These are phyloP conservation scores for Anguilla anguilla DNA, from an alignment of 2,797 vertebrate species.

Conservation along the genomic window DNA sequence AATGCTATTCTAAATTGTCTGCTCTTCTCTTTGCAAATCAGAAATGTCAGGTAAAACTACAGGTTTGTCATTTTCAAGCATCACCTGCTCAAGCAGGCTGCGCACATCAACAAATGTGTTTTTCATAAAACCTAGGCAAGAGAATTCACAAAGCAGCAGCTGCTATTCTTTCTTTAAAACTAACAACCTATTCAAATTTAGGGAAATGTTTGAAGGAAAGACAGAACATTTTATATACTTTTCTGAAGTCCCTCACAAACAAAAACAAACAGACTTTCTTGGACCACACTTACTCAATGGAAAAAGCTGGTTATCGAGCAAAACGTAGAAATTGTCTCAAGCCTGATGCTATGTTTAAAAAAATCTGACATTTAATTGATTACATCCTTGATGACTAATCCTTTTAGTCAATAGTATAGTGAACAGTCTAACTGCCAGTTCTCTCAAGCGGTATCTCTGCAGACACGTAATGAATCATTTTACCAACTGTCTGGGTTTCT, in stretches of 20 bases:
- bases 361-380: neutral
- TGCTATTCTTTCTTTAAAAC: neutral
- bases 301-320: neutral
- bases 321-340: neutral
- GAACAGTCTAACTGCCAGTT: neutral
- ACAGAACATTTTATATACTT: neutral
- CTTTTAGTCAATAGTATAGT: slow-evolving; percentile 2
- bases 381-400: neutral
- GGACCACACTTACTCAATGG: neutral
- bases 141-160: neutral
- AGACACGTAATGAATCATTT: neutral
- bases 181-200: neutral
- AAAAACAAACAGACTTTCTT: neutral
- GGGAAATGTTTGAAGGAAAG: neutral
- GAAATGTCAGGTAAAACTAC: neutral
- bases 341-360: neutral
- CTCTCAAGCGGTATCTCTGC: neutral
- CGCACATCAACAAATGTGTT: neutral
- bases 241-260: neutral
- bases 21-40: neutral
- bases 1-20: neutral
- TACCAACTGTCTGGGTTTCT: neutral
- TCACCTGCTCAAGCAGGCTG: neutral
- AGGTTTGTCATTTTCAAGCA: neutral
- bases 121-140: neutral